Percentiles rank a stretch among this genome's conserved stretches.
Evolutionary conservation across 2,888 invertebrate genomes (phyloP).

Genomic region (Nemapogon koenigi): DNA sequence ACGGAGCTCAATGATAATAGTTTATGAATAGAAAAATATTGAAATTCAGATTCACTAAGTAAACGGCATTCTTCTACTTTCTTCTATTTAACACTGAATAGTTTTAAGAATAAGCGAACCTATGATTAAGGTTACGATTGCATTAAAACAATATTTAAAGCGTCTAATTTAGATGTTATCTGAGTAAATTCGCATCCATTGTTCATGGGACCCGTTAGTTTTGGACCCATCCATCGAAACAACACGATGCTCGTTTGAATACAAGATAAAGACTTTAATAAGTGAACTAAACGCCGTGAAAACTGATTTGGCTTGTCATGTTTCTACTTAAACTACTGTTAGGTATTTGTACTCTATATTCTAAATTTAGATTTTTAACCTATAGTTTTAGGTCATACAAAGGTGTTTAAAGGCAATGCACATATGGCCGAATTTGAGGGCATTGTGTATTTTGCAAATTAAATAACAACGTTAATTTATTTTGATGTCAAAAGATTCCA

Average conservation of each 20-base stretch:
- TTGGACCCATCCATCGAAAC: slow-evolving; percentile 3
- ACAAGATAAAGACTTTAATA: slow-evolving; percentile 8
- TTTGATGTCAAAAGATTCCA: too few species aligned
- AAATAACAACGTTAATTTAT: too few species aligned
- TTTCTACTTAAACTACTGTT: too few species aligned
- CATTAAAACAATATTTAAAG: slow-evolving; percentile 29
- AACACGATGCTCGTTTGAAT: not conserved
- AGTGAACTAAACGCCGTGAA: slow-evolving; percentile 7
- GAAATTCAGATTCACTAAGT: too few species aligned
- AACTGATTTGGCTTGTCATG: slow-evolving; percentile 7
- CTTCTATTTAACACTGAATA: slow-evolving; percentile 13
- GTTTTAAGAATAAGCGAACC: slow-evolving; percentile 10
- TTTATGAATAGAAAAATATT: too few species aligned
- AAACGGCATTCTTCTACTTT: slow-evolving; percentile 9
- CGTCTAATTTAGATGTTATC: slow-evolving; percentile 33
- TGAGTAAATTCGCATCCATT: slow-evolving; percentile 26
- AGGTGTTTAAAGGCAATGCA: too few species aligned
- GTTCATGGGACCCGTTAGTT: slow-evolving; percentile 17
- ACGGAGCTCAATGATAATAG: too few species aligned
- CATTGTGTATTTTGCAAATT: too few species aligned
- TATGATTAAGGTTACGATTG: slow-evolving; percentile 18
- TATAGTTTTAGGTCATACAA: too few species aligned
- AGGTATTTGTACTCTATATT: too few species aligned
- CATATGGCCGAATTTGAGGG: too few species aligned
- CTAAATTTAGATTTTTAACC: too few species aligned